Conservation (phyloP, 2,113 vertebrate genomes). For the Saccopteryx leptura region DNA sequence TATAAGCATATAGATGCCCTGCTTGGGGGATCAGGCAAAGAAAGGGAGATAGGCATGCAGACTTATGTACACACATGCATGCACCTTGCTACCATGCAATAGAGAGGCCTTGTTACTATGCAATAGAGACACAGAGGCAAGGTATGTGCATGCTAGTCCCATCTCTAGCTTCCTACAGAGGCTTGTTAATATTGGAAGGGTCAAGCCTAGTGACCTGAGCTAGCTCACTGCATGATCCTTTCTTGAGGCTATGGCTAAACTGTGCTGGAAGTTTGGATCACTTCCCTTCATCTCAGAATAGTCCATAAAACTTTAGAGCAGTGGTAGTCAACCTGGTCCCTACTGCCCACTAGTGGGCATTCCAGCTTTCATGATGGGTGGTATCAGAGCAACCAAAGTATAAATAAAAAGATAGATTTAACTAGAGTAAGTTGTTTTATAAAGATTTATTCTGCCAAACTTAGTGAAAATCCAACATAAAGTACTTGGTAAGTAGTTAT, state of each 20-base stretch:
- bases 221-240: not conserved
- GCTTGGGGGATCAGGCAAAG: not conserved
- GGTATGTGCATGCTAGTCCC: not conserved
- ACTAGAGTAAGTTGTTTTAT: too few species aligned
- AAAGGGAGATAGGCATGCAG: not conserved
- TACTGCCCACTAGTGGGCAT: too few species aligned
- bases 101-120: not conserved
- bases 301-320: not conserved
- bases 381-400: too few species aligned
- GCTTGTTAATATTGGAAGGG: not conserved
- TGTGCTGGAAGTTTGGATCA: not conserved
- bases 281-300: not conserved
- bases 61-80: not conserved
- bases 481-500: too few species aligned
- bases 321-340: too few species aligned
- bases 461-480: too few species aligned
- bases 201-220: slow-evolving; percentile 17
- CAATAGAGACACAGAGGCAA: not conserved
- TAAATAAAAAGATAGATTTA: too few species aligned
- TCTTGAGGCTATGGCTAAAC: not conserved
- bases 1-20: not conserved
- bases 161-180: slow-evolving; percentile 16
- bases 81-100: not conserved
- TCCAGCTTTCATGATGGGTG: too few species aligned
- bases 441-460: too few species aligned